These are phyloP conservation scores for Rhombomys opimus DNA, from an alignment of 2,113 vertebrate genomes.

Conservation along the genomic window DNA sequence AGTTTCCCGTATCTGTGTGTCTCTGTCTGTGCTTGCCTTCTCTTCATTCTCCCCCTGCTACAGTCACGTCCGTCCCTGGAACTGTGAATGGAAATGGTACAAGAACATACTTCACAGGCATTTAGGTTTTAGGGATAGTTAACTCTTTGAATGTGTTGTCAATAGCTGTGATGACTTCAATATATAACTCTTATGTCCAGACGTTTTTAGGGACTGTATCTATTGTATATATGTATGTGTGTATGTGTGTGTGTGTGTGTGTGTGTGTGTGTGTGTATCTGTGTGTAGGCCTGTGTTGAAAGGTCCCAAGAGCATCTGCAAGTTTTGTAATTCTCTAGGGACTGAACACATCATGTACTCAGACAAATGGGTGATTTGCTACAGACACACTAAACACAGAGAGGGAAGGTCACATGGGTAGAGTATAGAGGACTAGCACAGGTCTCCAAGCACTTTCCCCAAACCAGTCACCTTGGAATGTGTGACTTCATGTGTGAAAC, in stretches of 20 bases:
- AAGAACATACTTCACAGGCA: neutral
- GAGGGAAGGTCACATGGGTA: neutral
- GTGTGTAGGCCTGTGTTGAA: neutral
- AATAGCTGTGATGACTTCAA: neutral
- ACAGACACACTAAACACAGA: neutral
- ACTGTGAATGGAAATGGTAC: neutral
- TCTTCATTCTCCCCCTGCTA: neutral
- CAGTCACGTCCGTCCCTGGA: neutral
- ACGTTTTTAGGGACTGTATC: neutral
- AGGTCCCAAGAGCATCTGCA: neutral
- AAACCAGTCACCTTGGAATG: neutral
- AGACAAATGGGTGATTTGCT: neutral
- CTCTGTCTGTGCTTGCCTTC: neutral
- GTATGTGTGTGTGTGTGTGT: neutral
- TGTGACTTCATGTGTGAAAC: neutral
- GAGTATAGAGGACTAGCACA: neutral
- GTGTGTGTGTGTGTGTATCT: neutral
- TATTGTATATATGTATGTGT: neutral
- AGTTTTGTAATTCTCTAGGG: neutral
- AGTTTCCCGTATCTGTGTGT: neutral
- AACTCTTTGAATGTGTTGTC: neutral
- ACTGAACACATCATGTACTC: neutral
- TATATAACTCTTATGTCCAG: neutral
- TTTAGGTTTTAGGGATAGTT: neutral
- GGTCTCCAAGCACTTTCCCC: neutral